Evolutionary conservation across 2,113 vertebrate genomes (phyloP).

Genomic region (Sus scrofa): T2T-Sscrofa CM000818.6:62910001-62910500

Average conservation of each 20-base stretch:
- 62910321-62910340: too few relatives aligned
- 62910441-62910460: neutral
- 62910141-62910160: neutral
- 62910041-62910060: neutral
- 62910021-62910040: neutral
- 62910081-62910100: neutral
- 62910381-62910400: conserved; percentile 35
- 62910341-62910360: too few relatives aligned
- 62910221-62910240: too few relatives aligned
- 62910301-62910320: too few relatives aligned
- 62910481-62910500: neutral
- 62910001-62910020: neutral
- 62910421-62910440: neutral
- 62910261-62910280: too few relatives aligned
- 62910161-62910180: neutral
- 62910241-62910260: too few relatives aligned
- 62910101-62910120: neutral
- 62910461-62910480: neutral
- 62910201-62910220: neutral
- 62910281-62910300: too few relatives aligned
- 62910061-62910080: conserved; percentile 23
- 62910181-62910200: neutral
- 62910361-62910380: too few relatives aligned
- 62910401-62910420: neutral
- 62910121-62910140: neutral